Evolutionary conservation across 1,140 invertebrate species (phyloP).

Genomic region (Pectinophora gossypiella): DNA sequence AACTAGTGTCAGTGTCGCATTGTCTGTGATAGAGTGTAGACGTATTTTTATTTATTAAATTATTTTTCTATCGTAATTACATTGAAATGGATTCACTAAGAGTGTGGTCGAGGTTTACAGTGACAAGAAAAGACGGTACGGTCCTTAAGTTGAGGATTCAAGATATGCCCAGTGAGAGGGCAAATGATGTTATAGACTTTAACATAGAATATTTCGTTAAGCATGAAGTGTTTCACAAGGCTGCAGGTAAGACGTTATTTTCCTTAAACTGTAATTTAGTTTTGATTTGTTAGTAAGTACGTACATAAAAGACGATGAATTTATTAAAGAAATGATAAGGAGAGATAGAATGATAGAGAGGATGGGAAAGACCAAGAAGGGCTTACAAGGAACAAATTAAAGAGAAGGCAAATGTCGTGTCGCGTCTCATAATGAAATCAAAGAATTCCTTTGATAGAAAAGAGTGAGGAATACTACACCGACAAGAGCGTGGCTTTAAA

Average conservation of each 20-base stretch:
- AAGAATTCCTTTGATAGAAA: too few species aligned
- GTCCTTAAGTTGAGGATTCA: slow-evolving; percentile 6
- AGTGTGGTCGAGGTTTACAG: background rate
- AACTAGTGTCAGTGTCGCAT: background rate
- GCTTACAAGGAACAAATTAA: too few species aligned
- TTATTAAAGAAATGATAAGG: too few species aligned
- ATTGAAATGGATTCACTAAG: background rate
- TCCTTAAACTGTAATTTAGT: background rate
- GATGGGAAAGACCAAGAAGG: too few species aligned
- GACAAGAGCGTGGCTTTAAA: too few species aligned
- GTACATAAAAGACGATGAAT: too few species aligned
- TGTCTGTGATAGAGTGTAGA: background rate
- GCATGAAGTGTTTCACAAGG: slow-evolving; percentile 16
- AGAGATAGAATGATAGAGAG: too few species aligned
- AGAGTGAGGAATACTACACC: too few species aligned
- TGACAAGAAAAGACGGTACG: background rate
- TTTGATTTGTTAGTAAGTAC: too few species aligned
- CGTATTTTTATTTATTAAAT: background rate
- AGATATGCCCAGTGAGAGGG: slow-evolving; percentile 11
- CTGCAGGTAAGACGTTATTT: slow-evolving; percentile 15
- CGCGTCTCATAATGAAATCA: too few species aligned
- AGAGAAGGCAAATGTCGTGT: too few species aligned
- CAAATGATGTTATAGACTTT: slow-evolving; percentile 15
- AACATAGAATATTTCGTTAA: slow-evolving; percentile 12
- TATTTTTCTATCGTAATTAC: background rate